Base-by-base conservation (phyloP, 2,113 vertebrate species). In the Callospermophilus lateralis region DNA sequence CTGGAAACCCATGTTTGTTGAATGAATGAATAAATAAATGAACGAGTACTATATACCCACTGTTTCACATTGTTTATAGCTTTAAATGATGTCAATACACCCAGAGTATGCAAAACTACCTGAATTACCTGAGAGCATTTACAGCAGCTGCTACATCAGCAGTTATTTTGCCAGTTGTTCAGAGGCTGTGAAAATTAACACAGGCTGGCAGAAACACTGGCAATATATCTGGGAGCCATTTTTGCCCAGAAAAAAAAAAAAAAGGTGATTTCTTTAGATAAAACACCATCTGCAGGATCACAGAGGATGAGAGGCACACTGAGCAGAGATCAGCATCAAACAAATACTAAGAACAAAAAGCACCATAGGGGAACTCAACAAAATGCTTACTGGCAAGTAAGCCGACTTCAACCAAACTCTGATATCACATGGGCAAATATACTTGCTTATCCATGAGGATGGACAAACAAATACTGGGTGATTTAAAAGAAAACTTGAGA, bases 111-210 rank as follows among this genome's bases (percentile, higher is more conserved):
- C 89, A 97, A 84, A 88, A 84, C 77, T 68, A 81, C 74, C 70
- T 84, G 70, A 77, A 63, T 89, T 91, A 86, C 79, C 80, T 87
- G 37, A 32, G 22, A 93, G 65, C 37, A 20, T 77, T 45, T 30
- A 87, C 10, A 89, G 37, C 53, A 86, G 63, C 78, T 95, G 92
- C 92, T 83, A 10, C 8, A 34, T 84, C 94, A 97, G 92, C 92
- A 93, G 80, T 90, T 93, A 88, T 70, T 96, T 94, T 87, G 37
- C 58, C 93, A 81, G 45, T 84, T 96, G 84, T 94, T 96, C 87
- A 88, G 51, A 96, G 51, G 39, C 84, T 63, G 79, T 86, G 84
- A 92, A 90, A 90, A 95, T 96, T 87, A 93, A 79, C 79, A 87
- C 45, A 26, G 74, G 39, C 53, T 92, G 87, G 76, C 55, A 74